Conservation (phyloP, 2,797 vertebrate genomes). For the Sandelia bainsii region DNA sequence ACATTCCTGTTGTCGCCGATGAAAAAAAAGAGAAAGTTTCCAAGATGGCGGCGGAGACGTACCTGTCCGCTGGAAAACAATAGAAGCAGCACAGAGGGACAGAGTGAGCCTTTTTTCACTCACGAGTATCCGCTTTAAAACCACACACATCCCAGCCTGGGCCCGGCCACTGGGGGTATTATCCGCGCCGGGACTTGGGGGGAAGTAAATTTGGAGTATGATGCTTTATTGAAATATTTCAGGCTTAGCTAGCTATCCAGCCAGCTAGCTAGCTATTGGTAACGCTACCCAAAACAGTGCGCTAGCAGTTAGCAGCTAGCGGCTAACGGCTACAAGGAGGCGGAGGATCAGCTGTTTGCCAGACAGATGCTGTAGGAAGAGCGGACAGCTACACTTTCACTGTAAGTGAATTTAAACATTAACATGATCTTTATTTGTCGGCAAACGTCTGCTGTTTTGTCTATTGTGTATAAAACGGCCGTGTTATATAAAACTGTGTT, state of each 20-base stretch:
- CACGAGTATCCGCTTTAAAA: slow-evolving; percentile 16
- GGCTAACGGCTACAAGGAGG: slow-evolving; percentile 72
- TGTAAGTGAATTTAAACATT: slow-evolving; percentile 70
- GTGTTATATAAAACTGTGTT: not conserved
- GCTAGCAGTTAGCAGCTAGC: slow-evolving; percentile 73
- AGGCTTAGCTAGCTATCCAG: slow-evolving; percentile 70
- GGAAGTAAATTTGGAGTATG: slow-evolving; percentile 39
- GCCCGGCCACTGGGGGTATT: slow-evolving; percentile 27
- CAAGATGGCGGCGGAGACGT: slow-evolving; percentile 86
- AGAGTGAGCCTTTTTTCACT: slow-evolving; percentile 36
- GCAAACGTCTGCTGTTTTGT: not conserved
- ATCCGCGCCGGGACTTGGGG: slow-evolving; percentile 46
- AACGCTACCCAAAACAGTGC: slow-evolving; percentile 35
- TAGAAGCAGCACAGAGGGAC: slow-evolving; percentile 77
- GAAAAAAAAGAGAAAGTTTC: slow-evolving; percentile 80
- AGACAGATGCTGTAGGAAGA: slow-evolving; percentile 74
- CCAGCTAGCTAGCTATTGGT: slow-evolving; percentile 67
- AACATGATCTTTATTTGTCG: not conserved
- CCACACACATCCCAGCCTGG: slow-evolving; percentile 4
- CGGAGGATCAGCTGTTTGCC: slow-evolving; percentile 78
- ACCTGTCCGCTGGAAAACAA: slow-evolving; percentile 86
- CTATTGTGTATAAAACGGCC: not conserved
- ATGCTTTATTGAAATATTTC: slow-evolving; percentile 74
- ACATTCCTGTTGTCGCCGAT: slow-evolving; percentile 62
- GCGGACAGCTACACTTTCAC: slow-evolving; percentile 60